phyloP scores from a whole-genome alignment of 1,140 invertebrate species.

The Calephelis virginiensis region DNA sequence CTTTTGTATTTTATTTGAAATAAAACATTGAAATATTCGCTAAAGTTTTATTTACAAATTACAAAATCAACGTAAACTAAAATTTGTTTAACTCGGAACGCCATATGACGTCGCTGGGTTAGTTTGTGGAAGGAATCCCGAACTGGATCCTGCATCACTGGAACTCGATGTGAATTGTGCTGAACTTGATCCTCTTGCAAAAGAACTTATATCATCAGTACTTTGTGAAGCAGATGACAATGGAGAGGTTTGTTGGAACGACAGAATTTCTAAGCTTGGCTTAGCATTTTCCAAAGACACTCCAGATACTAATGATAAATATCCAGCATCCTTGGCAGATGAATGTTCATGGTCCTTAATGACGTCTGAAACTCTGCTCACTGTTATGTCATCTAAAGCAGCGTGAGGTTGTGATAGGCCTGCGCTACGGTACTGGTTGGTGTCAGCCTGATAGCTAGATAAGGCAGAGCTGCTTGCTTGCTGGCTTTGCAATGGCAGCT shows the following conservation, averaged over 20 bases:
- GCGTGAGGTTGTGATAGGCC: slow-evolving; percentile 46
- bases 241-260: slow-evolving; percentile 58
- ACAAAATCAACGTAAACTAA: slow-evolving; percentile 30
- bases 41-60: slow-evolving; percentile 35
- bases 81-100: slow-evolving; percentile 40
- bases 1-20: slow-evolving; percentile 5
- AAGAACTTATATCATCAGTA: background rate
- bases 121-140: slow-evolving; percentile 38
- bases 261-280: slow-evolving; percentile 64
- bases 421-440: slow-evolving; percentile 44
- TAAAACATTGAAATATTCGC: slow-evolving; percentile 13
- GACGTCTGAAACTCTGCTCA: slow-evolving; percentile 53
- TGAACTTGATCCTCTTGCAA: slow-evolving; percentile 26
- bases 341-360: slow-evolving; percentile 62
- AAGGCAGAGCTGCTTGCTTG: slow-evolving; percentile 30
- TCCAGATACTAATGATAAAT: slow-evolving; percentile 59
- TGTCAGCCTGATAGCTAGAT: slow-evolving; percentile 54
- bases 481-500: slow-evolving; percentile 39
- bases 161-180: slow-evolving; percentile 11
- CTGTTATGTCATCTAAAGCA: slow-evolving; percentile 56
- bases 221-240: background rate
- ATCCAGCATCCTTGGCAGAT: slow-evolving; percentile 53
- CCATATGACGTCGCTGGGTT: slow-evolving; percentile 42
- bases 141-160: slow-evolving; percentile 20
- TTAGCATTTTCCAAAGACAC: slow-evolving; percentile 57